Evolutionary conservation across 2,888 invertebrate genomes (phyloP).

Genomic region (Torymus aiolomorphi): DNA sequence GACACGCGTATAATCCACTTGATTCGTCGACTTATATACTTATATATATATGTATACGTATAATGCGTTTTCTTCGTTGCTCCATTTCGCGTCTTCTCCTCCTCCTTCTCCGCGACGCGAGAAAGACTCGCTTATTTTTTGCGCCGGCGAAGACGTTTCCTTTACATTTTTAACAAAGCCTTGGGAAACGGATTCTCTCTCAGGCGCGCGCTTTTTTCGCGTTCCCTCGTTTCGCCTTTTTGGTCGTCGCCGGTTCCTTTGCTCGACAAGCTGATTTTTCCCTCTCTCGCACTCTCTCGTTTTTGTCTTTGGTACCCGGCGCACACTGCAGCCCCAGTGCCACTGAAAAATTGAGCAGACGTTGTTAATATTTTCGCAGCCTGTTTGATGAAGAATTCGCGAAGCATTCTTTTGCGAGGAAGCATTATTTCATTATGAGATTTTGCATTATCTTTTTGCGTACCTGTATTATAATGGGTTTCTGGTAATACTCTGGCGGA

Average conservation of each 20-base stretch:
- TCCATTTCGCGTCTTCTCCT: no score
- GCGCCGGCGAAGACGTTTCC: not conserved
- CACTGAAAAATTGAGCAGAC: slow-evolving; percentile 19
- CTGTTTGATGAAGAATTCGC: not conserved
- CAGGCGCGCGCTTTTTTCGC: not conserved
- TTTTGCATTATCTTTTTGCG: no score
- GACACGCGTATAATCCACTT: slow-evolving; percentile 33
- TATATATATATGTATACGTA: no score
- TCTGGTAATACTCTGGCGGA: no score
- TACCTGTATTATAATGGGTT: no score
- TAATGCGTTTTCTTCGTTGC: no score
- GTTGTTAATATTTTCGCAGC: slow-evolving; percentile 12
- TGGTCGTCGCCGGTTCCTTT: not conserved
- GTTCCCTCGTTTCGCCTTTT: not conserved
- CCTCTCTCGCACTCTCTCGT: not conserved
- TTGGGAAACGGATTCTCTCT: slow-evolving; percentile 5
- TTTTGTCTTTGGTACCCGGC: not conserved
- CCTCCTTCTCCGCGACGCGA: no score
- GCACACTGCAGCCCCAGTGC: no score
- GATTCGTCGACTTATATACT: not conserved
- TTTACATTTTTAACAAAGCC: slow-evolving; percentile 28
- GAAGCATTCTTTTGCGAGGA: no score
- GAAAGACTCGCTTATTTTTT: slow-evolving; percentile 1
- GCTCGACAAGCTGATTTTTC: slow-evolving; percentile 13
- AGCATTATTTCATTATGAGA: no score